phyloP scores from a whole-genome alignment of 2,113 vertebrate genomes.

The Peromyscus polionotus region DNA sequence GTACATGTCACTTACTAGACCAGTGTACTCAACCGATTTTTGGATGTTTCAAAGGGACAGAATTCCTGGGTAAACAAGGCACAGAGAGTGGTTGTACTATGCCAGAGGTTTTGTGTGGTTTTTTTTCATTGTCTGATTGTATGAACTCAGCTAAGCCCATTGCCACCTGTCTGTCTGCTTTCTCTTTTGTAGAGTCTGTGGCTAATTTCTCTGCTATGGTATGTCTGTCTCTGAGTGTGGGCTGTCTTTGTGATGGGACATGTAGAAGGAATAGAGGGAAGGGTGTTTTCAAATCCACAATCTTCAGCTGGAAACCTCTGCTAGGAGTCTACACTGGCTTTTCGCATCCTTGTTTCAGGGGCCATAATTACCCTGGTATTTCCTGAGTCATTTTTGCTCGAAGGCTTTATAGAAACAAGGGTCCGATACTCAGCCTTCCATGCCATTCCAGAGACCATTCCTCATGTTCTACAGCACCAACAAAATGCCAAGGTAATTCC shows the following conservation, averaged over 20 bases:
- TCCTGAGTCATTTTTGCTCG: conserved; percentile 57
- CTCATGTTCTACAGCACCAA: conserved; percentile 34
- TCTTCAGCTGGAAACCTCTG: neutral
- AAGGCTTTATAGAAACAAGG: conserved; percentile 62
- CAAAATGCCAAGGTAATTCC: conserved; percentile 70
- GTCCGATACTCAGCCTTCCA: conserved; percentile 6
- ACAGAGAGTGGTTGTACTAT: neutral
- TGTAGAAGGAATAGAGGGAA: neutral
- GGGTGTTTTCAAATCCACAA: neutral
- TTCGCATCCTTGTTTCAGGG: conserved; percentile 29
- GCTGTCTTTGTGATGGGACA: neutral
- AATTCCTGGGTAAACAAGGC: neutral
- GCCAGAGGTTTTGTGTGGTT: neutral
- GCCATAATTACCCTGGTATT: neutral
- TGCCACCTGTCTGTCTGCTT: neutral
- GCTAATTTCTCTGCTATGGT: neutral
- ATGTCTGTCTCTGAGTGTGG: neutral
- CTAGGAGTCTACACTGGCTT: neutral
- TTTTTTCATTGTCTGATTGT: neutral
- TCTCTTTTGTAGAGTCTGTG: neutral
- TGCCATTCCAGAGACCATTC: conserved; percentile 53
- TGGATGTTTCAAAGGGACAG: neutral
- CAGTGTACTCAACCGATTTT: neutral
- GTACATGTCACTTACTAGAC: neutral
- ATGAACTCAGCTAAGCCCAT: neutral